These are phyloP conservation scores for Progne subis DNA, from an alignment of 2,113 vertebrate species.

Conservation along the genomic window DNA sequence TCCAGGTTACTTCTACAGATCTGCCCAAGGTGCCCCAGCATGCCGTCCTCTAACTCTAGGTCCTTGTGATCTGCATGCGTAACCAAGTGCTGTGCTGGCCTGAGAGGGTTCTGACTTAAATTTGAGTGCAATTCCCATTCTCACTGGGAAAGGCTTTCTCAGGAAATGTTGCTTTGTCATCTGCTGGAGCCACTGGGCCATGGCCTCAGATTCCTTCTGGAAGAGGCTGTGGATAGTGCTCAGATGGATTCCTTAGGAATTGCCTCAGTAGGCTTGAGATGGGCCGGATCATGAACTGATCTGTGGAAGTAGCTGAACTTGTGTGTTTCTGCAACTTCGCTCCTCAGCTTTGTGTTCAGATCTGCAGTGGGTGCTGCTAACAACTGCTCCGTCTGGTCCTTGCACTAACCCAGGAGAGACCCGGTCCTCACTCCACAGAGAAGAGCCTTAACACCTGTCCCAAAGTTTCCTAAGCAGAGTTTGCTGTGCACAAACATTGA, in stretches of 20 bases:
- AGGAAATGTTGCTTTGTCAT: background rate
- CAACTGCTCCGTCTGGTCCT: background rate
- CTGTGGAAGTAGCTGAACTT: slow-evolving; percentile 59
- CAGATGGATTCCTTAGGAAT: background rate
- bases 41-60: background rate
- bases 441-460: background rate
- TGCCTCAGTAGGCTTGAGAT: background rate
- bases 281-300: slow-evolving; percentile 11
- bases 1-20: slow-evolving; percentile 59
- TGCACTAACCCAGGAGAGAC: slow-evolving; percentile 42
- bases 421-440: background rate
- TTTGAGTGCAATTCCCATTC: background rate
- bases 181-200: background rate
- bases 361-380: slow-evolving; percentile 49
- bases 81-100: slow-evolving; percentile 13
- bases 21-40: background rate
- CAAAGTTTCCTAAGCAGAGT: background rate
- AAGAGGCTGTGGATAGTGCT: background rate
- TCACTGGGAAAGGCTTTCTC: background rate
- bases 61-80: slow-evolving; percentile 35
- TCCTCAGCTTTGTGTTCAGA: background rate
- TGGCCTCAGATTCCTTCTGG: background rate
- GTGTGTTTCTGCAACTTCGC: background rate
- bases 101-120: background rate
- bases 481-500: background rate